phyloP scores from a whole-genome alignment of 2,888 invertebrate species.

The Crocallis elinguaria region DNA sequence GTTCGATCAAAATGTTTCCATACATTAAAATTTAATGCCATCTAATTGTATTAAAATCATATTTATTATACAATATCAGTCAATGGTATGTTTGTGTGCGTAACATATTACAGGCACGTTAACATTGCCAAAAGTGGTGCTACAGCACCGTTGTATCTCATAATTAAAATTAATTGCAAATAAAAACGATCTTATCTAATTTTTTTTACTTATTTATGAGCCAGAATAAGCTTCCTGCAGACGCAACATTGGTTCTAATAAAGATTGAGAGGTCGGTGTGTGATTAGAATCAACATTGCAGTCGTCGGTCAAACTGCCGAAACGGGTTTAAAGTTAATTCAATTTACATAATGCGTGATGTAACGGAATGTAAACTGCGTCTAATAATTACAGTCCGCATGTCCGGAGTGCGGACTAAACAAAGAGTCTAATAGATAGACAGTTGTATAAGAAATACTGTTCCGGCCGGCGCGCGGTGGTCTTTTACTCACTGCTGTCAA shows the following conservation, averaged over 20 bases:
- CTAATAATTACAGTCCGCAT: constrained; percentile 19
- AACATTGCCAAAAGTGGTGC: not conserved
- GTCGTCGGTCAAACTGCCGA: constrained; percentile 19
- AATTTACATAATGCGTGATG: constrained; percentile 34
- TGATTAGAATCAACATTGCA: constrained; percentile 12
- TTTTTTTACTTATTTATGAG: constrained; percentile 26
- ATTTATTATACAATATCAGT: too few relatives aligned
- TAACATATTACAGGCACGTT: too few relatives aligned
- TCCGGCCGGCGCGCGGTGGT: constrained; percentile 25
- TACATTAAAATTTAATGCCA: too few relatives aligned
- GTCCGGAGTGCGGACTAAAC: constrained; percentile 21
- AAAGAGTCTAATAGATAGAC: constrained; percentile 2
- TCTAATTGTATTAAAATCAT: too few relatives aligned
- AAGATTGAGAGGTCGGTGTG: not conserved
- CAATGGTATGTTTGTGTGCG: too few relatives aligned
- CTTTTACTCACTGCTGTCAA: constrained; percentile 8
- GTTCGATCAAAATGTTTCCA: too few relatives aligned
- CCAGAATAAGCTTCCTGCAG: constrained; percentile 10
- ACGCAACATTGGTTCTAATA: constrained; percentile 5
- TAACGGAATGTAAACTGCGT: constrained; percentile 20
- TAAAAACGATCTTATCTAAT: not conserved
- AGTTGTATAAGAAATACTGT: constrained; percentile 22
- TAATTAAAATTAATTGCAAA: not conserved
- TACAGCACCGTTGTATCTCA: not conserved
- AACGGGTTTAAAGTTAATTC: constrained; percentile 30